Evolutionary conservation across 2,888 invertebrate genomes (phyloP).

Genomic region (Meganola albula): DNA sequence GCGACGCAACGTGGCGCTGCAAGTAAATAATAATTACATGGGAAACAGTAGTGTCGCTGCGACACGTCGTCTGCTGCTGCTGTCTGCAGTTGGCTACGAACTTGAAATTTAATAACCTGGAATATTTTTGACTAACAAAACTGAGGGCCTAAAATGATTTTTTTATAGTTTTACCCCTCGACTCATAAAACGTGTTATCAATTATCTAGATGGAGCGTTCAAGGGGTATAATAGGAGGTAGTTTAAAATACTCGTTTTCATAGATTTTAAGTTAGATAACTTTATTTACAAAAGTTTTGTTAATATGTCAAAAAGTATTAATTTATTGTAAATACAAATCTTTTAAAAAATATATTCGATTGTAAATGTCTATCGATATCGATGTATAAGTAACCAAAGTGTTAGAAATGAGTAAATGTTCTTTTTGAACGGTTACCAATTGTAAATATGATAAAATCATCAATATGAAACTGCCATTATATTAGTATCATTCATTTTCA

Average conservation of each 20-base stretch:
- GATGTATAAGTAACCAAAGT: slow-evolving; percentile 12
- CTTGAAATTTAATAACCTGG: no score
- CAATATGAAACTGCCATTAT: slow-evolving; percentile 18
- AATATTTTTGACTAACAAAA: no score
- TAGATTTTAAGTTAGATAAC: slow-evolving; percentile 25
- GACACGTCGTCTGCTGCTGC: no score
- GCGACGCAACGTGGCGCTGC: no score
- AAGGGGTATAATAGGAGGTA: background rate
- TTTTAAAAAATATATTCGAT: no score
- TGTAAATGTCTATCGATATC: slow-evolving; percentile 11
- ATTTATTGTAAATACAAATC: slow-evolving; percentile 35
- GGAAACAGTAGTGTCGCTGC: no score
- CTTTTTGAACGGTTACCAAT: slow-evolving; percentile 9
- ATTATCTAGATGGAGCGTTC: no score
- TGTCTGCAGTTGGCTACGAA: no score
- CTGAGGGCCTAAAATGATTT: no score
- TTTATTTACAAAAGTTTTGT: slow-evolving; percentile 33
- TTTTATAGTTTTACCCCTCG: no score
- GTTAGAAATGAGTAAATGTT: slow-evolving; percentile 10
- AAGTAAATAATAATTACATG: no score
- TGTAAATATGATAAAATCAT: slow-evolving; percentile 8
- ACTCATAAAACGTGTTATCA: no score
- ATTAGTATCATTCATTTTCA: slow-evolving; percentile 4
- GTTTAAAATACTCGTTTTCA: slow-evolving; percentile 16
- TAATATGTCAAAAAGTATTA: slow-evolving; percentile 31